Conservation (phyloP, 2,888 invertebrate genomes). For the Gibbula magus region DNA sequence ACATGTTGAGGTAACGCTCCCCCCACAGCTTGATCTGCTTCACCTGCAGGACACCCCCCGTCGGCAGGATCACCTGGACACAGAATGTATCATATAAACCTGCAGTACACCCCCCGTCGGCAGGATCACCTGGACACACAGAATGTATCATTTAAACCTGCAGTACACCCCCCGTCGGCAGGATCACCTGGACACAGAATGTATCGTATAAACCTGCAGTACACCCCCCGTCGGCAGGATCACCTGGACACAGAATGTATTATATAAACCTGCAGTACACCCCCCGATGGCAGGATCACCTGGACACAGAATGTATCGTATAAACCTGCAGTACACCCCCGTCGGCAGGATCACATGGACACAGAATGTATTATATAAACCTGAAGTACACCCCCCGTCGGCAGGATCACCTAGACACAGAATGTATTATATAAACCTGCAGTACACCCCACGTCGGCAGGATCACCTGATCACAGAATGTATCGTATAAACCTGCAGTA, state of each 20-base stretch:
- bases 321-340: too few relatives aligned
- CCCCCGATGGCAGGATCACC: not conserved
- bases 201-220: too few relatives aligned
- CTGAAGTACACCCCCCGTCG: not conserved
- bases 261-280: not conserved
- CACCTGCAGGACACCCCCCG: slow-evolving; percentile 47
- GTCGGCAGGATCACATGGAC: too few relatives aligned
- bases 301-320: not conserved
- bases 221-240: not conserved
- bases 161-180: too few relatives aligned
- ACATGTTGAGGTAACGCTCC: slow-evolving; percentile 48
- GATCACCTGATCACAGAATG: not conserved
- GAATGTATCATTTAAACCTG: too few relatives aligned
- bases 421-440: not conserved
- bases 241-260: not conserved
- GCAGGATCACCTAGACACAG: not conserved
- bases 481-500: slow-evolving; percentile 43
- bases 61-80: slow-evolving; percentile 49
- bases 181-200: too few relatives aligned
- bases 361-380: not conserved
- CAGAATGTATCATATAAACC: not conserved
- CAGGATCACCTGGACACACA: too few relatives aligned
- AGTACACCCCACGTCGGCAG: slow-evolving; percentile 52
- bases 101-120: not conserved
- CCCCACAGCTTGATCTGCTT: slow-evolving; percentile 33